Conservation (phyloP, 2,113 vertebrate species). For the Aepyceros melampus region DNA sequence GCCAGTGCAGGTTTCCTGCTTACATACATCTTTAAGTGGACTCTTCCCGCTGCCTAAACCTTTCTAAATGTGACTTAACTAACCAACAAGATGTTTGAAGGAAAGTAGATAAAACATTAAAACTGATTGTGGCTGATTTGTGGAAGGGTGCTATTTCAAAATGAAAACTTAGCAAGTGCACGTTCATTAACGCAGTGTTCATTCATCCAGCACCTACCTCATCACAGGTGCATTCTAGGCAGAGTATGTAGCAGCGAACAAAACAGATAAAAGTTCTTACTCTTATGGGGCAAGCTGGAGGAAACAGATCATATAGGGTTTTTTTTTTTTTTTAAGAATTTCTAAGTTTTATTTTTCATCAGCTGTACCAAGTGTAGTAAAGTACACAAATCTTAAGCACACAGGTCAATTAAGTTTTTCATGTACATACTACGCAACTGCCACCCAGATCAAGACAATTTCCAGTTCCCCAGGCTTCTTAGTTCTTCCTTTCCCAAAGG, state of each 20-base stretch:
- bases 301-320: neutral
- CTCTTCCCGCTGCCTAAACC: neutral
- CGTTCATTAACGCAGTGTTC: accelerated
- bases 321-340: neutral
- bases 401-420: neutral
- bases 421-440: neutral
- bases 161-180: neutral
- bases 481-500: neutral
- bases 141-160: neutral
- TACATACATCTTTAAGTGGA: neutral
- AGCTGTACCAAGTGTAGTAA: neutral
- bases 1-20: neutral
- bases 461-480: neutral
- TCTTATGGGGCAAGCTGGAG: neutral
- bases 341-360: neutral
- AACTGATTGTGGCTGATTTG: neutral
- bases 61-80: neutral
- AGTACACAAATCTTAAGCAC: neutral
- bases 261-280: neutral
- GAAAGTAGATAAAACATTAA: neutral
- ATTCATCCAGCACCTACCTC: neutral
- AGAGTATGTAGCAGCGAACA: neutral
- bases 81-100: neutral
- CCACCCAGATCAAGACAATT: neutral
- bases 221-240: neutral